Percentiles rank a stretch among this genome's conserved stretches.
phyloP scores from a whole-genome alignment of 1,140 invertebrate species.

The Harpegnathos saltator region DNA sequence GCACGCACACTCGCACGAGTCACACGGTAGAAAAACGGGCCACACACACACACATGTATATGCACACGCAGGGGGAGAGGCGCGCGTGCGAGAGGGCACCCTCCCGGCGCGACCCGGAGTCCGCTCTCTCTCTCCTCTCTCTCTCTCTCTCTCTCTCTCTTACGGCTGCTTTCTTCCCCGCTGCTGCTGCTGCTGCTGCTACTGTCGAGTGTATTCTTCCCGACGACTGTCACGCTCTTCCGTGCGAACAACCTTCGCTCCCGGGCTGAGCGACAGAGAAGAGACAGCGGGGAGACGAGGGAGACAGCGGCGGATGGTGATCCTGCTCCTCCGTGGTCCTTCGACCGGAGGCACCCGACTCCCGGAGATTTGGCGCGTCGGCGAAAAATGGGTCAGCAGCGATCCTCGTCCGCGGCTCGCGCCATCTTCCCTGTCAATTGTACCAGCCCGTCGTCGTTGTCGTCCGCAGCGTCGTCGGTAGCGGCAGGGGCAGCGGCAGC shows the following conservation, averaged over 20 bases:
- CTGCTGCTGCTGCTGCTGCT: slow-evolving; percentile 14
- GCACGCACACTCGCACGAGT: slow-evolving; percentile 47
- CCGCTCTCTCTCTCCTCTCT: no score
- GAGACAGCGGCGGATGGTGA: slow-evolving; percentile 55
- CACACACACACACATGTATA: slow-evolving; percentile 36
- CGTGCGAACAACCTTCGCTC: no score
- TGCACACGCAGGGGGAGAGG: slow-evolving; percentile 30
- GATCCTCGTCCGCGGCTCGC: slow-evolving; percentile 79
- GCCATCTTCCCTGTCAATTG: slow-evolving; percentile 81
- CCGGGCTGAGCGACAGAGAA: no score
- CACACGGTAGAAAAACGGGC: slow-evolving; percentile 57
- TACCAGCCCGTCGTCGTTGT: slow-evolving; percentile 64
- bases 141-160: no score
- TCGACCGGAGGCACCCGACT: slow-evolving; percentile 34
- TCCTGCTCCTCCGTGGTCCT: slow-evolving; percentile 30
- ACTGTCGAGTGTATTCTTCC: slow-evolving; percentile 23
- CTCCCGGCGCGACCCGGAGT: slow-evolving; percentile 33
- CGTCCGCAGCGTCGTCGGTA: slow-evolving; percentile 53
- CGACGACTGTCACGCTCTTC: slow-evolving; percentile 39
- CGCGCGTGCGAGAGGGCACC: slow-evolving; percentile 43
- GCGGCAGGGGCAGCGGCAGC: no score
- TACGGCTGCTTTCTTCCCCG: slow-evolving; percentile 13
- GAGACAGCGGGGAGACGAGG: slow-evolving; percentile 53
- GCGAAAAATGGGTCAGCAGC: slow-evolving; percentile 80
- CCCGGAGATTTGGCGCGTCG: slow-evolving; percentile 55